Base-by-base conservation (phyloP, 2,888 invertebrate genomes). In the Ochropleura plecta region DNA sequence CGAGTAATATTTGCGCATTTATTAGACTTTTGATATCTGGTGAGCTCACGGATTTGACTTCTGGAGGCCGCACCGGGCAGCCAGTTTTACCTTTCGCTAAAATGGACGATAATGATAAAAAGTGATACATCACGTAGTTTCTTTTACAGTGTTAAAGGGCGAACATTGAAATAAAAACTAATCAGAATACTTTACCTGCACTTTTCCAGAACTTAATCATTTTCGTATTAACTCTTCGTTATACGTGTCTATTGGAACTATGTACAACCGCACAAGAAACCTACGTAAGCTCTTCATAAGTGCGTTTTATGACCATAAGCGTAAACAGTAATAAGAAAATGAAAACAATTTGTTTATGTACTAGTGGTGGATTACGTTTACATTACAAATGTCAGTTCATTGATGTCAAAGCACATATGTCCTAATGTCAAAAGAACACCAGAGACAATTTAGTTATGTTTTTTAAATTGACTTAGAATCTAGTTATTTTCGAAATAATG, bases 181-280 rank as follows among this genome's bases (percentile, higher is more conserved):
- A 57, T 73, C 60, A 53, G 42, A 65, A 60, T 66, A 79, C 69
- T 88, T 89, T 97, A 97, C 97, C 97, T 96, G 97, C 96, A 95
- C 97, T 98, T 95, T 97, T 98, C 98, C 98, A 98, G 96, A 98
- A 98, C 94, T 98, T 97, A 93, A 98, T 97, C 98, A 98, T 98
- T 94, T 96, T 97, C 80, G 84, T 83, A 67, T 82, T 74, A 81
- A 79, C 68, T 76, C 74, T 77, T 82, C 80, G 86, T 85, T 85
- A 82, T 82, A 82, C 70, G 87, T 86, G 83, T 87, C 79, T 81
- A 82, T 77, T 73, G 82, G 73, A 76, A 81, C 82, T 86, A 83
- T 78, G 79, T 84, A 84, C 79, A 88, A 81, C 77, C 76, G 81
- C 73, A 82, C 77, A 79, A 87, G 73, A 73, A 86, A 85, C 79